Evolutionary conservation across 2,888 invertebrate species (phyloP), one percentile per base, ranked within the genome.

Genomic region (Drosophila suboccidentalis): DNA sequence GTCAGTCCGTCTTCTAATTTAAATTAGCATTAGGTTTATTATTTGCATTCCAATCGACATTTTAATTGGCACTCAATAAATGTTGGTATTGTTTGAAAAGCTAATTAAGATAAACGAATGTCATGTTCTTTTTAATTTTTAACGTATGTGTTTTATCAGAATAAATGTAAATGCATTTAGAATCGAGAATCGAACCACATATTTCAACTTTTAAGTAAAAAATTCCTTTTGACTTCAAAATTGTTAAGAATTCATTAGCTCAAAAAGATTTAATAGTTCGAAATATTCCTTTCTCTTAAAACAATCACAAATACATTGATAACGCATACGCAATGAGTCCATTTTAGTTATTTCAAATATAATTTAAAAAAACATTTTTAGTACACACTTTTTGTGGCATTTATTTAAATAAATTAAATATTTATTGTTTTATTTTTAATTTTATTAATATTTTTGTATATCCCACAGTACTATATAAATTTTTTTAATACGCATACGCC

Each of bases 61-160:
- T 60, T 57, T 74, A 63, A 69, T 74, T 76, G 62, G 65, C 51
- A n/a, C 6, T 51, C 38, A 50, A 41, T 55, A 53, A 63, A 67
- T 51, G 13, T 26, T 9, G 26, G 36, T 46, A 38, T 39, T 41
- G 29, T 26, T 49, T 32, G 39, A 64, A 32, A n/a, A 15, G 41
- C 22, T 44, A 51, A 55, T 60, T 54, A 32, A 39, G 4, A 17
- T 41, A 51, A 39, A 17, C 15, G 26, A 11, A 32, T 39, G 26
- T 8, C 26, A 26, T 32, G 15, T n/a, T 17, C 17, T 19, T 38
- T 60, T 51, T n/a, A 29, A 54, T 36, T 26, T 41, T 5, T 26
- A 38, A 47, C 38, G 38, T 11, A 44, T 54, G 8, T 47, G 29
- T 15, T 15, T 15, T 3, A 8, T 11, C 5, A 34, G 29, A 10